A percentile compares a stretch with the other conserved stretches of the same genome.
These are phyloP conservation scores for Sphaerophoria rueppellii DNA, from an alignment of 2,888 invertebrate species.

Conservation along the genomic window DNA sequence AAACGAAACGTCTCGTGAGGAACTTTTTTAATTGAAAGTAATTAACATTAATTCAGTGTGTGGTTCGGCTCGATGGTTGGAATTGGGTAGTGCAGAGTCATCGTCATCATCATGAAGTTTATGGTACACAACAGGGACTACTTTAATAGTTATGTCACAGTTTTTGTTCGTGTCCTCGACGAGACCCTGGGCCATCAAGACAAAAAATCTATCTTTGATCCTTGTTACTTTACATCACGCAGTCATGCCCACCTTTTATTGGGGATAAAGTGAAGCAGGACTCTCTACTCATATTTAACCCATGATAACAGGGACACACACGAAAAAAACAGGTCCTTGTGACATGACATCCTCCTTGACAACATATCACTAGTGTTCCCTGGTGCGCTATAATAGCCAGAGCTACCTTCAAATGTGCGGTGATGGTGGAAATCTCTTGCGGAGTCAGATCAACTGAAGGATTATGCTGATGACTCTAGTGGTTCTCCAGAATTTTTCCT, in stretches of 20 bases:
- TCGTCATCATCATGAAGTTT: constrained; percentile 20
- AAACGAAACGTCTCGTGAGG: constrained; percentile 61
- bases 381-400: not conserved
- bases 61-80: not conserved
- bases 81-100: constrained; percentile 4
- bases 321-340: constrained; percentile 34
- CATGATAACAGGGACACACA: constrained; percentile 12
- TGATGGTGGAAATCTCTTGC: constrained; percentile 43
- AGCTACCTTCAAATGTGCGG: constrained; percentile 25
- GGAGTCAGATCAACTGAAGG: constrained; percentile 56
- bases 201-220: constrained; percentile 35
- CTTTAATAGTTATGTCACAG: constrained; percentile 52
- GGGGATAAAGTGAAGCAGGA: constrained; percentile 2
- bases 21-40: constrained; percentile 70
- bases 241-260: constrained; percentile 12
- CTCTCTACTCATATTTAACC: constrained; percentile 29
- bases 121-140: constrained; percentile 45
- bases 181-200: not conserved
- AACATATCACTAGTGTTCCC: constrained; percentile 27
- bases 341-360: constrained; percentile 43
- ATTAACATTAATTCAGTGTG: constrained; percentile 68
- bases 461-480: constrained; percentile 62
- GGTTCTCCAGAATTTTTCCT: constrained; percentile 43
- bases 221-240: constrained; percentile 34
- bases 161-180: constrained; percentile 13